A percentile compares a stretch with the other conserved stretches of the same genome.
These are phyloP conservation scores for Pelodytes ibericus DNA, from an alignment of 2,797 vertebrate genomes.

Conservation along the genomic window DNA sequence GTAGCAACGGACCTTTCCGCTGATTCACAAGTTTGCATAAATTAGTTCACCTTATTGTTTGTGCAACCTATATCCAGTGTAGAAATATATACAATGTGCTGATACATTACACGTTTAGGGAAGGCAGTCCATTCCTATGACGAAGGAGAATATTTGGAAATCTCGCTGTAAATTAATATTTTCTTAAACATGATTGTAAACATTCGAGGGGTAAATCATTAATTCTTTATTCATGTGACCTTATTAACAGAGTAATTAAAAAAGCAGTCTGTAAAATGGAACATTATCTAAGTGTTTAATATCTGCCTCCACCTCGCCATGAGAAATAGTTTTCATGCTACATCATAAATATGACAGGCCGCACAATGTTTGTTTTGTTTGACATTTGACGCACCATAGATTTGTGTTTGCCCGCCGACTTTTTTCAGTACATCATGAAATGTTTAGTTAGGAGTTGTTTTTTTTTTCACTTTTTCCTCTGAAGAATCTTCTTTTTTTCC, in stretches of 20 bases:
- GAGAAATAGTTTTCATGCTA: conserved; percentile 9
- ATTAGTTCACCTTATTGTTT: too few species aligned
- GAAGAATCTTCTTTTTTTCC: not conserved
- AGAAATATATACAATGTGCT: not conserved
- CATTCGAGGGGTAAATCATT: not conserved
- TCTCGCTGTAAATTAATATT: not conserved
- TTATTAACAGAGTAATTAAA: not conserved
- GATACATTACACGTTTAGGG: not conserved
- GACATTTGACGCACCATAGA: not conserved
- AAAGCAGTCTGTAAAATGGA: not conserved
- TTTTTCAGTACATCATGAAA: too few species aligned
- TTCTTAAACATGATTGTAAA: not conserved
- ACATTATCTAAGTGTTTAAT: not conserved
- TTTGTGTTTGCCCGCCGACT: too few species aligned
- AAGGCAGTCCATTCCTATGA: not conserved
- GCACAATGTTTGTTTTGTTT: not conserved
- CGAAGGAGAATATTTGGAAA: not conserved
- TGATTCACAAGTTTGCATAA: too few species aligned
- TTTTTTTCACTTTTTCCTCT: not conserved
- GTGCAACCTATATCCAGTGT: not conserved
- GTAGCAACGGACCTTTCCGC: too few species aligned
- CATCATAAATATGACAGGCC: not conserved
- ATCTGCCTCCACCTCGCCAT: not conserved
- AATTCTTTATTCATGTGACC: not conserved
- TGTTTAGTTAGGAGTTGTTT: too few species aligned